Evolutionary conservation across 2,113 vertebrate species (phyloP).

Genomic region (Morone saxatilis): DNA sequence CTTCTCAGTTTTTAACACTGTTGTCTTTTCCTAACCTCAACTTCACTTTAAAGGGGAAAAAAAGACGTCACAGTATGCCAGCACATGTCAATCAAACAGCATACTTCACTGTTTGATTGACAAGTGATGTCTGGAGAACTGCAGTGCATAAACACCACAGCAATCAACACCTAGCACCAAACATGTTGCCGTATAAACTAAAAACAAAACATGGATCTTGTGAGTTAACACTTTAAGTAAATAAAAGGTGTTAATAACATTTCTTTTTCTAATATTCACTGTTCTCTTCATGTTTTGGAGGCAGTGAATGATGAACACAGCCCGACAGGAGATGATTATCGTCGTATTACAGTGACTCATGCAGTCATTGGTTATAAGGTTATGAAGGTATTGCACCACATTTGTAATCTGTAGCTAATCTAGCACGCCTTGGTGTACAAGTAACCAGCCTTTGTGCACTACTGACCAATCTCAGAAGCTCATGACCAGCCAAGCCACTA

Average conservation of each 20-base stretch:
- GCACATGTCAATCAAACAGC: background rate
- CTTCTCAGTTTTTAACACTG: background rate
- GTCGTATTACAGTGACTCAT: background rate
- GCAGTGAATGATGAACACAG: background rate
- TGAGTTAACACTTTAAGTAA: slow-evolving; percentile 24
- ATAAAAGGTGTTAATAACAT: slow-evolving; percentile 33
- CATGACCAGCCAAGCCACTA: too few relatives aligned
- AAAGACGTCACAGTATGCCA: background rate
- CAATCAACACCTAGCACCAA: slow-evolving; percentile 56
- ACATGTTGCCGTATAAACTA: background rate
- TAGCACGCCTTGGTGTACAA: too few relatives aligned
- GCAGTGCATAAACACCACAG: slow-evolving; percentile 3
- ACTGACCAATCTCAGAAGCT: too few relatives aligned
- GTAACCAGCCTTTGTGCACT: too few relatives aligned
- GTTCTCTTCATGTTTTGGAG: slow-evolving; percentile 22
- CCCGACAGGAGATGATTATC: background rate
- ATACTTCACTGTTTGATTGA: slow-evolving; percentile 24
- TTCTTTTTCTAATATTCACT: slow-evolving; percentile 25
- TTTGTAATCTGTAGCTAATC: too few relatives aligned
- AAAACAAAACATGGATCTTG: slow-evolving; percentile 35
- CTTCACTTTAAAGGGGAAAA: too few relatives aligned
- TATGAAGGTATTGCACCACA: too few relatives aligned
- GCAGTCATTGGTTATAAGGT: background rate
- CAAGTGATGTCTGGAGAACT: slow-evolving; percentile 8
- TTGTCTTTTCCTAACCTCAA: background rate